phyloP scores from a whole-genome alignment of 2,888 invertebrate genomes.

The Glaucopsyche alexis region DNA sequence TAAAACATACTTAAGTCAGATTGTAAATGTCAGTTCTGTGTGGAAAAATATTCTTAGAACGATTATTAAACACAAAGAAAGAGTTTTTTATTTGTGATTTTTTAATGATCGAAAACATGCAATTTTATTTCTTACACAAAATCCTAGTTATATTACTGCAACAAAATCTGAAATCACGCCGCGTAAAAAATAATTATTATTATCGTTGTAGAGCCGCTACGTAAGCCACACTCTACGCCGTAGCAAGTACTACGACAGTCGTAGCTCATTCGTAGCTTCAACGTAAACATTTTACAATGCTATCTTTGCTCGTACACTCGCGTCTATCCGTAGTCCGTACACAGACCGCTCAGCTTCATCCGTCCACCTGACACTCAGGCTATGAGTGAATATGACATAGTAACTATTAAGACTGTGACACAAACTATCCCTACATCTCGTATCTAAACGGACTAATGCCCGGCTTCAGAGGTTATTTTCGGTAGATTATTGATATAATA shows the following conservation, averaged over 20 bases:
- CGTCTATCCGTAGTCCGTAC: not conserved
- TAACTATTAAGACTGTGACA: not conserved
- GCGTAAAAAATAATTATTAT: too few relatives aligned
- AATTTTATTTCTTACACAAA: too few relatives aligned
- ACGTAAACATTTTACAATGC: slow-evolving; percentile 5
- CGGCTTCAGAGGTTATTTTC: too few relatives aligned
- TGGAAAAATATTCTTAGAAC: slow-evolving; percentile 9
- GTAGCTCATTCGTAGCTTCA: slow-evolving; percentile 10
- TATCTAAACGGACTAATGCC: too few relatives aligned
- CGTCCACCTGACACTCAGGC: not conserved
- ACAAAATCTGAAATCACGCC: too few relatives aligned
- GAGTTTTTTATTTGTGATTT: not conserved
- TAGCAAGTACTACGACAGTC: slow-evolving; percentile 3
- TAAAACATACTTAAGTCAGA: slow-evolving; percentile 19
- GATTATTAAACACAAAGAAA: not conserved
- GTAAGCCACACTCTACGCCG: slow-evolving; percentile 3
- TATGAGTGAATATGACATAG: not conserved
- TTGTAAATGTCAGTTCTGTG: not conserved
- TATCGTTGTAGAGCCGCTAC: not conserved
- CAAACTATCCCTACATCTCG: too few relatives aligned
- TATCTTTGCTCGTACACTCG: not conserved
- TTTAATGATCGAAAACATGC: too few relatives aligned
- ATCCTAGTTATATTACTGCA: too few relatives aligned
- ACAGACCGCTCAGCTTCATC: not conserved
- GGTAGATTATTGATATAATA: too few relatives aligned